Conservation (phyloP, 2,797 vertebrate species). For the Peromyscus aztecus region DNA sequence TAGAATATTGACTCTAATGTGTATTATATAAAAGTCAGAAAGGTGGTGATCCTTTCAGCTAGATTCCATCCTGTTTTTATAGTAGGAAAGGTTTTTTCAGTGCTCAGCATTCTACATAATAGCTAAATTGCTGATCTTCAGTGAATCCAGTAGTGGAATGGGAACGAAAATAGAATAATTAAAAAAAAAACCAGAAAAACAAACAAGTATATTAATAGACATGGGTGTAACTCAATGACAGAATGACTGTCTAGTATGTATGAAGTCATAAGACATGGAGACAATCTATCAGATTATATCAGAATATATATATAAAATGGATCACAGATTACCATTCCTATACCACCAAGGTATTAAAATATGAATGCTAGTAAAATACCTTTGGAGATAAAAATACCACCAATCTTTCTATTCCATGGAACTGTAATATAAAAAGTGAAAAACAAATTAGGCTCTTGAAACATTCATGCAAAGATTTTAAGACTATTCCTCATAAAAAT, state of each 20-base stretch:
- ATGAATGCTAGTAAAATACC: slow-evolving; percentile 82
- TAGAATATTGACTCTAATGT: no score
- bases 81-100: background rate
- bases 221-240: background rate
- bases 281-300: no score
- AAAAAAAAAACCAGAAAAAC: background rate
- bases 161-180: background rate
- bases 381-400: background rate
- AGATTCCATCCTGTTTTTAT: background rate
- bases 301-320: background rate
- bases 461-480: background rate
- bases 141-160: no score
- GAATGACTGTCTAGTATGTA: background rate
- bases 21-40: no score
- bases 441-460: background rate
- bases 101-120: background rate
- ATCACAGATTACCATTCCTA: background rate
- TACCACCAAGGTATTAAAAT: background rate
- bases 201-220: background rate
- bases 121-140: background rate
- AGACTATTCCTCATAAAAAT: background rate
- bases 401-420: background rate
- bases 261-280: no score
- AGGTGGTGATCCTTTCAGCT: no score
- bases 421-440: background rate